These are phyloP conservation scores for Sphenopsis melanotis DNA, from an alignment of 2,797 vertebrate genomes.

Conservation along the genomic window DNA sequence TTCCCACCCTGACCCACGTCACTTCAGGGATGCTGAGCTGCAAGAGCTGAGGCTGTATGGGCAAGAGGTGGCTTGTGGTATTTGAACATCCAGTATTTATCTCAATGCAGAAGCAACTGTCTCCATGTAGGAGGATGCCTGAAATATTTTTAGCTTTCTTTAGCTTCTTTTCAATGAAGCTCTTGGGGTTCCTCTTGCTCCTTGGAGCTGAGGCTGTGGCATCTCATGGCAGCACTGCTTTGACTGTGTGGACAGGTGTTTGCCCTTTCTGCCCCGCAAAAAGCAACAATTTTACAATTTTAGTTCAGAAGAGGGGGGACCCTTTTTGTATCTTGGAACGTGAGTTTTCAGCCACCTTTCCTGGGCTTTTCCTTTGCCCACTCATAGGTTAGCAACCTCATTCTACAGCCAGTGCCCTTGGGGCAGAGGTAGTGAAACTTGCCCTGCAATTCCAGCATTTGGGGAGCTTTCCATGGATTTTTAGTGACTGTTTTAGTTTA, in stretches of 20 bases:
- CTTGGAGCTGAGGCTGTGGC: neutral
- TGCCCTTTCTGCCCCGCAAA: neutral
- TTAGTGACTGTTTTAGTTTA: neutral
- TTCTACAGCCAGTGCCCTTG: neutral
- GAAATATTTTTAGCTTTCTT: neutral
- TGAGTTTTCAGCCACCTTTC: neutral
- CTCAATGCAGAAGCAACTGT: neutral
- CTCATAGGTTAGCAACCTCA: neutral
- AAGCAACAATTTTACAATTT: neutral
- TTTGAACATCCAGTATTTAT: neutral
- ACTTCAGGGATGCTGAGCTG: neutral
- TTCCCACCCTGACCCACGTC: neutral
- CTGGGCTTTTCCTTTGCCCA: neutral
- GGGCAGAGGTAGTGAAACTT: neutral
- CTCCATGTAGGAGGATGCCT: neutral
- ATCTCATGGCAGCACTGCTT: neutral
- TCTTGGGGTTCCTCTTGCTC: neutral
- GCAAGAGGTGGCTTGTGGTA: fast-evolving
- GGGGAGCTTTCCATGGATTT: neutral
- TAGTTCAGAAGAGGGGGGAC: neutral
- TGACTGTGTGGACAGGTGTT: fast-evolving
- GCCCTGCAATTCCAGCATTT: neutral
- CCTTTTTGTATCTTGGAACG: fast-evolving
- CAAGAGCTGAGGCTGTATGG: fast-evolving
- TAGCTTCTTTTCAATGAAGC: neutral